These are phyloP conservation scores for Tinea pellionella DNA, from an alignment of 2,888 invertebrate species.

Conservation along the genomic window DNA sequence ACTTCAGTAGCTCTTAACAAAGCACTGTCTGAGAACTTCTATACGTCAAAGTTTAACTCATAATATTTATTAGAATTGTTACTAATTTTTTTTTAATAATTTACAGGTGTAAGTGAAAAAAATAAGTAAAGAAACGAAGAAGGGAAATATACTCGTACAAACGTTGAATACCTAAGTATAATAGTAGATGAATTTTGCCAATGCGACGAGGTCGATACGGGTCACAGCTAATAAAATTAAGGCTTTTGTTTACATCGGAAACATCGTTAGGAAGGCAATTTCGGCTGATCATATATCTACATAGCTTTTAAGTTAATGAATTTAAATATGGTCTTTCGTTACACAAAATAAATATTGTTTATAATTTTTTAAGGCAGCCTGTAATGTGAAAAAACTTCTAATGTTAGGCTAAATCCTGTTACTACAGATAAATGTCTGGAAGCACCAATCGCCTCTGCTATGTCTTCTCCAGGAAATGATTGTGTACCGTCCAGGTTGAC, in stretches of 20 bases:
- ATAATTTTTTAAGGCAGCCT: not conserved
- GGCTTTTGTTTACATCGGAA: conserved; percentile 39
- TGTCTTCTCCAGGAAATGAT: no score
- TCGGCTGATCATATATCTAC: conserved; percentile 22
- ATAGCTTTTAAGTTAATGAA: not conserved
- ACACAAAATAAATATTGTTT: not conserved
- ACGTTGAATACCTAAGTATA: not conserved
- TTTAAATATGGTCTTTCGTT: not conserved
- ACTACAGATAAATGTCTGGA: no score
- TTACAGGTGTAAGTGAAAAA: no score
- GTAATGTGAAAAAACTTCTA: no score
- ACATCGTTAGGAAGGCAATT: conserved; percentile 43
- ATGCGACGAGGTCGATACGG: conserved; percentile 25
- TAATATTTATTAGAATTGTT: no score
- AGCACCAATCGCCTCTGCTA: no score
- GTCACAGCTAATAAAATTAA: conserved; percentile 42
- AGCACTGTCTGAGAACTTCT: no score
- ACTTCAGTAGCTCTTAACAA: no score
- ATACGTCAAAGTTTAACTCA: no score
- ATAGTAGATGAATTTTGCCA: not conserved
- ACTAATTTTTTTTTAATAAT: no score
- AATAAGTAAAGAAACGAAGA: not conserved
- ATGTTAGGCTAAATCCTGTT: no score
- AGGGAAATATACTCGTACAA: not conserved
- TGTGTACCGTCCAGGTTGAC: no score